Conservation (phyloP, 2,797 vertebrate genomes). For the Geotrypetes seraphini region DNA sequence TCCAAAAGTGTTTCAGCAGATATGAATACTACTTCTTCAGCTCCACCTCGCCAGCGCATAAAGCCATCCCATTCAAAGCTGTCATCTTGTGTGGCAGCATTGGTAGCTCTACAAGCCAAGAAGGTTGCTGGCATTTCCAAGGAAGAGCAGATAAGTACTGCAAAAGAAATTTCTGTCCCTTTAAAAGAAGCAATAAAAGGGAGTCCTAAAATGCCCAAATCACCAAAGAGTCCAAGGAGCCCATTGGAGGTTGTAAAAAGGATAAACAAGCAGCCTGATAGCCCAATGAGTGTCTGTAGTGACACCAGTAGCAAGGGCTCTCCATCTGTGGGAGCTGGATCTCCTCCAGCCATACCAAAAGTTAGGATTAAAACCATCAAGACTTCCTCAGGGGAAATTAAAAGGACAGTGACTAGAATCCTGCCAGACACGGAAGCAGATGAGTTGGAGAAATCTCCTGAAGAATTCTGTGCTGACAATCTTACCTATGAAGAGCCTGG, state of each 20-base stretch:
- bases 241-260: slow-evolving; percentile 78
- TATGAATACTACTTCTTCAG: slow-evolving; percentile 24
- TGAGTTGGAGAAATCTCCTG: slow-evolving; percentile 73
- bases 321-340: slow-evolving; percentile 72
- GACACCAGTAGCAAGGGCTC: slow-evolving; percentile 83
- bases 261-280: slow-evolving; percentile 74
- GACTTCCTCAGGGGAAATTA: slow-evolving; percentile 88
- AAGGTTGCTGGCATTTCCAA: slow-evolving; percentile 58
- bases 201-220: slow-evolving; percentile 79
- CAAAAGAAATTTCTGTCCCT: slow-evolving; percentile 52
- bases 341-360: slow-evolving; percentile 85
- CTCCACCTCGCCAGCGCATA: slow-evolving; percentile 56
- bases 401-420: slow-evolving; percentile 84
- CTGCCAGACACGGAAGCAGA: slow-evolving; percentile 79
- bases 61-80: slow-evolving; percentile 76
- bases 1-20: slow-evolving; percentile 41
- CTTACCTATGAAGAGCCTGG: slow-evolving; percentile 57
- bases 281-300: slow-evolving; percentile 83
- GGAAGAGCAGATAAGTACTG: slow-evolving; percentile 49
- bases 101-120: slow-evolving; percentile 82
- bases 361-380: slow-evolving; percentile 97
- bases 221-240: slow-evolving; percentile 83
- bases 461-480: slow-evolving; percentile 67
- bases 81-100: slow-evolving; percentile 82
- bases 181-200: slow-evolving; percentile 62